Evolutionary conservation across 2,113 vertebrate genomes (phyloP).

Genomic region (Genyomyrus donnyi): DNA sequence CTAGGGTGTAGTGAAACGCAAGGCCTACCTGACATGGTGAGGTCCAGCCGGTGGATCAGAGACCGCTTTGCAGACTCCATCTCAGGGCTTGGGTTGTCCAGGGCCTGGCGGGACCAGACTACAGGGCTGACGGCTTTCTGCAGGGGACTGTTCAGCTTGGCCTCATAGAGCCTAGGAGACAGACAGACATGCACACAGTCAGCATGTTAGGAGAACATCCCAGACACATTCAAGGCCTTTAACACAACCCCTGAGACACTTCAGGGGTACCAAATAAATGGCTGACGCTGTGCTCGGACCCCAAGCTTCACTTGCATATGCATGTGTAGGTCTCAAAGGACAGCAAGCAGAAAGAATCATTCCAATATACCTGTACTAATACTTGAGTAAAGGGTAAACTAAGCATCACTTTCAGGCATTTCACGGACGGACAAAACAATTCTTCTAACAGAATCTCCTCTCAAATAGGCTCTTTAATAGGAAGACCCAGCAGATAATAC

Average conservation of each 20-base stretch:
- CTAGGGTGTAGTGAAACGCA: background rate
- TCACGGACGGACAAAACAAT: background rate
- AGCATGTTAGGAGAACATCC: background rate
- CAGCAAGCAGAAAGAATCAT: background rate
- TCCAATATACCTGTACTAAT: background rate
- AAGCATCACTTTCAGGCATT: background rate
- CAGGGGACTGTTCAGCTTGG: slow-evolving; percentile 81
- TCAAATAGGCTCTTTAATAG: background rate
- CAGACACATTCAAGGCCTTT: slow-evolving; percentile 14
- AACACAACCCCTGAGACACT: background rate
- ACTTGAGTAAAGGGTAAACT: background rate
- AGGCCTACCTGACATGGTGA: slow-evolving; percentile 83
- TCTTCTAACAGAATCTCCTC: background rate
- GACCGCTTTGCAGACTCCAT: slow-evolving; percentile 95
- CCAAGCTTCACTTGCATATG: background rate
- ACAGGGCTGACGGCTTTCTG: slow-evolving; percentile 85
- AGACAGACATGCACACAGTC: slow-evolving; percentile 13
- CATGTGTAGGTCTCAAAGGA: background rate
- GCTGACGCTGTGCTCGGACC: background rate
- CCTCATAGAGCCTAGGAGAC: slow-evolving; percentile 76
- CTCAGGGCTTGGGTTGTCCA: slow-evolving; percentile 93
- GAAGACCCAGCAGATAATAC: background rate
- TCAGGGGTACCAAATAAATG: background rate
- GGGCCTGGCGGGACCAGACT: slow-evolving; percentile 90
- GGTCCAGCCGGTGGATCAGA: slow-evolving; percentile 89